Evolutionary conservation across 2,113 vertebrate genomes (phyloP), one percentile per base, ranked within the genome.

Genomic region (Nothocercus nigrocapillus): DNA sequence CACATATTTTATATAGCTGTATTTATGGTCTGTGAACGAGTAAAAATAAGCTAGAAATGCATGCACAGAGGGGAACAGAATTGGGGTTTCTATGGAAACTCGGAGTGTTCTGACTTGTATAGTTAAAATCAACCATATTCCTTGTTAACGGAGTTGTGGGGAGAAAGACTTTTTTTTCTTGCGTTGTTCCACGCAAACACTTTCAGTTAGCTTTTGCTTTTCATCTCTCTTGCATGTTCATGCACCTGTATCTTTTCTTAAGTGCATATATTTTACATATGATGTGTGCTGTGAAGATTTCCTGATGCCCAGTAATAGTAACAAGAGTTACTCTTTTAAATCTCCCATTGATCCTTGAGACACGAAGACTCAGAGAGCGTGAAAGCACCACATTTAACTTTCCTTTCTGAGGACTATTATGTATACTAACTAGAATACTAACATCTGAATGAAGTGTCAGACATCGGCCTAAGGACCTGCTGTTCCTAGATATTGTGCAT

Each of bases 41-140:
- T 58, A 42, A 75, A 88, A 56, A 75, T 36, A 68, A 93, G 64
- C 54, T 67, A 92, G 69, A 86, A 94, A 84, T 69, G 59, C 32
- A 73, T 1, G 14, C 44, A 90, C 58, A 89, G 93, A 90, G 79
- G 74, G 68, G 67, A 97, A 84, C 25, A 80, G 82, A 77, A 53
- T 78, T 85, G 53, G 15, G 63, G 94, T 97, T 97, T 95, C 96
- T 94, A 96, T 96, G 93, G 95, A 95, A 97, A 96, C 93, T 81
- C 92, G 54, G 74, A 91, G 90, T 95, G 91, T 92, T 78, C 85
- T 89, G 87, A 76, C 53, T 95, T 70, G 13, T 89, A 59, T 67
- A 87, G 84, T 95, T 96, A 96, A 89, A 97, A 92, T 94, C 94
- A 95, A 83, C 81, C 47, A 56, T 93, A 88, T 66, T 58, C 51